A percentile compares a stretch with the other conserved stretches of the same genome.
phyloP scores from a whole-genome alignment of 2,113 vertebrate species.

The Corythornis vintsioides region DNA sequence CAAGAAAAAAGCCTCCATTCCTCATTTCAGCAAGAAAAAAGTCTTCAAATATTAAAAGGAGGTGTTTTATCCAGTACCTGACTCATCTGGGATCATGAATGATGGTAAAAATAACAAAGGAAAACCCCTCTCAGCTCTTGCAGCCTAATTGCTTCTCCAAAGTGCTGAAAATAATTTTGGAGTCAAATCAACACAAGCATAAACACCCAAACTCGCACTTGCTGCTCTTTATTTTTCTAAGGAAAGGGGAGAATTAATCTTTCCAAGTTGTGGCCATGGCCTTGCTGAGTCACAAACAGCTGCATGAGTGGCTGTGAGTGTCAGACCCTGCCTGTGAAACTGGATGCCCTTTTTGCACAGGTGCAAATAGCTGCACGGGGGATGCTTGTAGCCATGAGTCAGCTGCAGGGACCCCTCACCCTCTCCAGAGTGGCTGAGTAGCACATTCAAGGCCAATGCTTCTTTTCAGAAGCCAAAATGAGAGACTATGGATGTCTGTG shows the following conservation, averaged over 20 bases:
- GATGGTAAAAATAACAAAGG: neutral
- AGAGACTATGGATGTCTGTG: neutral
- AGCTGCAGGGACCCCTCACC: fast-evolving
- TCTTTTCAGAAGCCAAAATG: neutral
- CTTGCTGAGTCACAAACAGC: neutral
- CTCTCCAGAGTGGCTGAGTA: neutral
- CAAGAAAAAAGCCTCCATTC: neutral
- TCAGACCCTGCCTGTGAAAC: neutral
- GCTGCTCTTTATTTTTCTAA: neutral
- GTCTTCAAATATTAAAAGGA: neutral
- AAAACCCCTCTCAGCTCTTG: neutral
- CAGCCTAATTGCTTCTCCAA: neutral
- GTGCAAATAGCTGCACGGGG: neutral
- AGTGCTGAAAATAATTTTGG: neutral
- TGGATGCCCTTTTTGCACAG: neutral
- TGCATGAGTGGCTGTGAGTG: neutral
- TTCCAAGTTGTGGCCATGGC: neutral
- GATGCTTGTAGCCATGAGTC: fast-evolving
- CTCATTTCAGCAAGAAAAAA: neutral
- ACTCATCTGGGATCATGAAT: neutral
- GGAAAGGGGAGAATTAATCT: neutral
- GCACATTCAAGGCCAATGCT: neutral
- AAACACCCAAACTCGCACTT: neutral
- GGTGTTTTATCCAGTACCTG: neutral
- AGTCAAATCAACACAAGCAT: neutral